phyloP scores from a whole-genome alignment of 2,113 vertebrate genomes.

The Sialia sialis region DNA sequence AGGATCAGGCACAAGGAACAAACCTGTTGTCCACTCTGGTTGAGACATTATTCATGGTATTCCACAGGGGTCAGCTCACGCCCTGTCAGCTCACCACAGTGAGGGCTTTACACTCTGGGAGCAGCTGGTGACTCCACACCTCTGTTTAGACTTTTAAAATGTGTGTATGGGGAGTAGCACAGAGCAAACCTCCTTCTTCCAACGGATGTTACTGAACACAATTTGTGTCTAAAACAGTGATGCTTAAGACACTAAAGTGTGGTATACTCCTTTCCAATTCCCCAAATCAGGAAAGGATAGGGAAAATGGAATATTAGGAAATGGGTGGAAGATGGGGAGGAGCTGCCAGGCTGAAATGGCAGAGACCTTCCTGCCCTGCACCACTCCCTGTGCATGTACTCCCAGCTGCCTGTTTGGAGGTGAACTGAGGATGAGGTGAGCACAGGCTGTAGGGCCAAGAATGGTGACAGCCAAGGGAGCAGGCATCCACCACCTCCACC shows the following conservation, averaged over 20 bases:
- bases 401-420: background rate
- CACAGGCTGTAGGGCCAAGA: background rate
- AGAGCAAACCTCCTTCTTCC: background rate
- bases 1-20: background rate
- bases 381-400: background rate
- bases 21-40: background rate
- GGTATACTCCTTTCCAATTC: background rate
- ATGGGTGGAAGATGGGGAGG: background rate
- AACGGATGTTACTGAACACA: background rate
- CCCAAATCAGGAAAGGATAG: background rate
- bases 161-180: background rate
- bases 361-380: background rate
- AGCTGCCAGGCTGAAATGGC: background rate
- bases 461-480: background rate
- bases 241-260: background rate
- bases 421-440: background rate
- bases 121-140: background rate
- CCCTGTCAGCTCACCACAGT: rapidly evolving
- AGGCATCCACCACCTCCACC: background rate
- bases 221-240: background rate
- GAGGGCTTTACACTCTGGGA: background rate
- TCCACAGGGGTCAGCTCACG: rapidly evolving
- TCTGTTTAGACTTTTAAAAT: background rate
- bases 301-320: background rate
- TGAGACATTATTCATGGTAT: background rate